A percentile compares a stretch with the other conserved stretches of the same genome.
Conservation (phyloP, 2,797 vertebrate genomes). For the Acanthiza pusilla region DNA sequence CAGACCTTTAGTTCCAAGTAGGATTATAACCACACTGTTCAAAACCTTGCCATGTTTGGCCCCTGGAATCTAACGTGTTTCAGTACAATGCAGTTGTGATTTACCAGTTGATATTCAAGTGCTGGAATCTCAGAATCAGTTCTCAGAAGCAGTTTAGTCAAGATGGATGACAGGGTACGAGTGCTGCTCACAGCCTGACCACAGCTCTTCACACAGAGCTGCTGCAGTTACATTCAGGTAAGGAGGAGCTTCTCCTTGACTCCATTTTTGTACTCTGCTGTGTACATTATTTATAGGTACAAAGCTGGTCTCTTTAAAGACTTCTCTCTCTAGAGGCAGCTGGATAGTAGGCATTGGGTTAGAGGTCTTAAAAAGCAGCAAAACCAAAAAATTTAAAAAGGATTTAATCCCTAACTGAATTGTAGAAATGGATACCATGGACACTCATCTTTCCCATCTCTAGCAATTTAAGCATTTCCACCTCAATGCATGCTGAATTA, state of each 20-base stretch:
- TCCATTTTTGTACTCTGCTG: slow-evolving; percentile 18
- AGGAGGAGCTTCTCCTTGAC: background rate
- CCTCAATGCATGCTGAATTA: background rate
- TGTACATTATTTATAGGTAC: slow-evolving; percentile 41
- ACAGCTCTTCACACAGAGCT: background rate
- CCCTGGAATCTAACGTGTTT: background rate
- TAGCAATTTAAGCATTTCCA: background rate
- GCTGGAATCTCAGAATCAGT: background rate
- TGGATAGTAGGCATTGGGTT: slow-evolving; percentile 13
- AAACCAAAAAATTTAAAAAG: background rate
- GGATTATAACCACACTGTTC: background rate
- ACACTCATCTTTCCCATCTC: background rate
- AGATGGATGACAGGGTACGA: background rate
- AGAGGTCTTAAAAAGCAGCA: slow-evolving; percentile 2
- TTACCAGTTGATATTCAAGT: background rate
- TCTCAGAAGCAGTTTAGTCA: background rate
- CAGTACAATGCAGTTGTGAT: background rate
- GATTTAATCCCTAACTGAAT: background rate
- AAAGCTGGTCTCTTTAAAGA: slow-evolving; percentile 33
- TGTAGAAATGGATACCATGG: background rate
- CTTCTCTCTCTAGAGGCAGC: background rate
- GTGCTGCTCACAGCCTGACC: background rate
- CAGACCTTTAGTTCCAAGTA: background rate
- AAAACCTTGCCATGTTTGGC: background rate
- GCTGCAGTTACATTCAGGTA: background rate